These are phyloP conservation scores for Dynastes maya DNA, from an alignment of 2,888 invertebrate genomes.

Conservation along the genomic window DNA sequence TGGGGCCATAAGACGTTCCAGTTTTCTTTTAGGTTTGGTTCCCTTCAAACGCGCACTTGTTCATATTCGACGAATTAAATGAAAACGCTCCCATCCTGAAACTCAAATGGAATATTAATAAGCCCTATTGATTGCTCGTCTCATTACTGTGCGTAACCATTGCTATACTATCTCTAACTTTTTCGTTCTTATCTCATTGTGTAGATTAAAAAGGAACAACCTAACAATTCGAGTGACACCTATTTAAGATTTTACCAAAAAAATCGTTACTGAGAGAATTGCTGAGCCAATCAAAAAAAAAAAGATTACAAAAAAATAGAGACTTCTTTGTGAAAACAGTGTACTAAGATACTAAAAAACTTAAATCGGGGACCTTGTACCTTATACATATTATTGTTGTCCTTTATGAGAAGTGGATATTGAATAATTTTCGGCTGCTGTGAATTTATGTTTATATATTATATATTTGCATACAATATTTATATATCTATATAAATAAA, in stretches of 20 bases:
- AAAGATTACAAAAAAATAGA: conserved; percentile 58
- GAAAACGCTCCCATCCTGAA: conserved; percentile 49
- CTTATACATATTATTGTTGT: conserved; percentile 49
- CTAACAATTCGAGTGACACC: conserved; percentile 33
- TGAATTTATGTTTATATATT: conserved; percentile 60
- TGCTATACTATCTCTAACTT: conserved; percentile 26
- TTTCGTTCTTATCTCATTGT: conserved; percentile 45
- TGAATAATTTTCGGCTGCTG: conserved; percentile 57
- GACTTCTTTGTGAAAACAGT: conserved; percentile 44
- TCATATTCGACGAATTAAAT: conserved; percentile 9
- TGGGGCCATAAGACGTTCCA: conserved; percentile 70
- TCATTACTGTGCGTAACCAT: conserved; percentile 20
- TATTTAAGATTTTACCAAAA: conserved; percentile 34
- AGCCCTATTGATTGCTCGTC: conserved; percentile 48
- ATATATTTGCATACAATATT: conserved; percentile 36
- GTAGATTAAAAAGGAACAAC: conserved; percentile 49
- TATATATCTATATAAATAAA: conserved; percentile 39
- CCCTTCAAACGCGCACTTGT: conserved; percentile 12
- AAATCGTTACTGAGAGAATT: conserved; percentile 68
- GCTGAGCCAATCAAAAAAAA: conserved; percentile 72
- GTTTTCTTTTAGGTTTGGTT: conserved; percentile 47
- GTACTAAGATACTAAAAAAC: conserved; percentile 58
- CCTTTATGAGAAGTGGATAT: conserved; percentile 42
- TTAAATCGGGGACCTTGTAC: conserved; percentile 59
- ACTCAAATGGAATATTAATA: background rate